Conservation (phyloP, 2,797 vertebrate species). For the Caiman crocodilus region DNA sequence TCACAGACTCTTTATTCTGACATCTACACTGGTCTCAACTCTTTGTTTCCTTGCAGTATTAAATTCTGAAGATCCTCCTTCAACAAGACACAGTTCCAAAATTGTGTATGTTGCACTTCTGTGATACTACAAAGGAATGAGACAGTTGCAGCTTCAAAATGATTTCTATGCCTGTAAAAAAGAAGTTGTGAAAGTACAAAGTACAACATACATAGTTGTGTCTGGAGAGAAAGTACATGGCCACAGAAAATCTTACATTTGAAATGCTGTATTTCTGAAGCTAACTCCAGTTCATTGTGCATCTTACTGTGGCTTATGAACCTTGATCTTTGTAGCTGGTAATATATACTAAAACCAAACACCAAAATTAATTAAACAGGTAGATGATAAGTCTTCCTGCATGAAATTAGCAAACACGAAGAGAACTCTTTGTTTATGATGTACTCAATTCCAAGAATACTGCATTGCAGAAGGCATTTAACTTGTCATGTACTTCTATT, state of each 20-base stretch:
- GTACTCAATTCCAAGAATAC: constrained; percentile 46
- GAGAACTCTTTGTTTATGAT: constrained; percentile 50
- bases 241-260: background rate
- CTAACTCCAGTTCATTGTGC: background rate
- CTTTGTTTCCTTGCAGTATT: background rate
- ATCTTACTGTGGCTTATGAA: constrained; percentile 1
- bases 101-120: background rate
- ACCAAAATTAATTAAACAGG: background rate
- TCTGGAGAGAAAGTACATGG: background rate
- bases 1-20: background rate
- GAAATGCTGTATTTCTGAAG: background rate
- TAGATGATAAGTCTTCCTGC: constrained; percentile 14
- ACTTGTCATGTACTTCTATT: constrained; percentile 75
- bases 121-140: background rate
- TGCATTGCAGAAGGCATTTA: constrained; percentile 66
- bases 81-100: accelerated
- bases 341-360: constrained; percentile 11
- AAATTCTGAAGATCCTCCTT: background rate
- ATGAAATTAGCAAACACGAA: constrained; percentile 64
- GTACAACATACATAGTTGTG: accelerated
- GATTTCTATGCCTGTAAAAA: background rate
- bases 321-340: background rate
- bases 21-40: background rate
- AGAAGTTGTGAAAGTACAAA: background rate
- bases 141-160: background rate